Conservation (phyloP, 53 echinoderm and acorn worm species). For the Henricia sp. region DNA sequence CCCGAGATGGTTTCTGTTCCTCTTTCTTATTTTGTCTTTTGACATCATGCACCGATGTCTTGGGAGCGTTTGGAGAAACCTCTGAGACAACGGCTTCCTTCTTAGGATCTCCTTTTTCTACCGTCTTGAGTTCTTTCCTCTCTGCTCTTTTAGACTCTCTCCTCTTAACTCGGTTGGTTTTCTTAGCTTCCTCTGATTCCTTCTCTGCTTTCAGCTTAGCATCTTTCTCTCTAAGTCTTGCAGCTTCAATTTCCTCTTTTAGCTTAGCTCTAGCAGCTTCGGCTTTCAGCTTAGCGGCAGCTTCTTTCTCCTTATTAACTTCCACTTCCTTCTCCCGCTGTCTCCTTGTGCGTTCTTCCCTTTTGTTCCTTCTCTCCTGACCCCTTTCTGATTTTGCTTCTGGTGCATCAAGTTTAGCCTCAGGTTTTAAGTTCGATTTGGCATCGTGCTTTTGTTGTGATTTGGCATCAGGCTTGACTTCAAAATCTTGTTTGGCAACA, state of each 20-base stretch:
- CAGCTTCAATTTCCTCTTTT: slow-evolving; percentile 8
- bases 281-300: slow-evolving; percentile 30
- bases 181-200: slow-evolving; percentile 45
- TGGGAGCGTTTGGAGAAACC: background rate
- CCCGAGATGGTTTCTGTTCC: slow-evolving; percentile 38
- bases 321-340: slow-evolving; percentile 38
- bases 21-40: slow-evolving; percentile 39
- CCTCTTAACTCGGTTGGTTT: slow-evolving; percentile 38
- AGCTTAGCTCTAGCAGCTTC: slow-evolving; percentile 54
- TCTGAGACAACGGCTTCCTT: slow-evolving; percentile 5
- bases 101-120: background rate
- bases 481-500: background rate
- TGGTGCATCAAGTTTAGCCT: background rate
- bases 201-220: slow-evolving; percentile 44
- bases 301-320: slow-evolving; percentile 28
- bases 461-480: slow-evolving; percentile 3
- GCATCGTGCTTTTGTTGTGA: background rate
- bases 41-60: background rate
- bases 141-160: slow-evolving; percentile 52
- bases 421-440: background rate
- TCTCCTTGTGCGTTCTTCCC: slow-evolving; percentile 48
- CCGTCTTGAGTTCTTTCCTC: slow-evolving; percentile 21
- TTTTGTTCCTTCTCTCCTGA: slow-evolving; percentile 22
- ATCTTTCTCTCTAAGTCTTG: slow-evolving; percentile 36
- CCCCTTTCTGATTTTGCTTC: slow-evolving; percentile 42